Evolutionary conservation across 1,140 invertebrate species (phyloP).

Genomic region (Drepana arcuata): DNA sequence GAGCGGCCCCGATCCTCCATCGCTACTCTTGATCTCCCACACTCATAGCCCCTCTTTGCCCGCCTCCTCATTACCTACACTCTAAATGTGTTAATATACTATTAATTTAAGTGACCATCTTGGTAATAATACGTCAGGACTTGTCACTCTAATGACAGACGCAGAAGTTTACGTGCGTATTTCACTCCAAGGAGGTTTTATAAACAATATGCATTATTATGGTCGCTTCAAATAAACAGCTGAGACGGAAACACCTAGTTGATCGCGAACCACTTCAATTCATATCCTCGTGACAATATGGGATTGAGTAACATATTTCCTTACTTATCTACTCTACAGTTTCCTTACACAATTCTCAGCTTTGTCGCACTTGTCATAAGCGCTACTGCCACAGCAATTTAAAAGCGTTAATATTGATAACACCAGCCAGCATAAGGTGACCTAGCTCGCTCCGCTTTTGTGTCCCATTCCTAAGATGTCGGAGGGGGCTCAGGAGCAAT

Average conservation of each 20-base stretch:
- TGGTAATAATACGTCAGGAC: too few relatives aligned
- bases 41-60: too few relatives aligned
- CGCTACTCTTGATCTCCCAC: too few relatives aligned
- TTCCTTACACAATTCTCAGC: neutral
- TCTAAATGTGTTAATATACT: too few relatives aligned
- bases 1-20: constrained; percentile 1
- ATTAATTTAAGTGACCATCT: constrained; percentile 15
- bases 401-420: constrained; percentile 3
- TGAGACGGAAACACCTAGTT: constrained; percentile 64
- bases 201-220: constrained; percentile 14
- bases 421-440: constrained; percentile 21
- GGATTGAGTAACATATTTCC: constrained; percentile 61
- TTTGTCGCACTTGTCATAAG: neutral
- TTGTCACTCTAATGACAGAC: constrained; percentile 1
- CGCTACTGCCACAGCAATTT: neutral
- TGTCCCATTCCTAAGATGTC: constrained; percentile 5
- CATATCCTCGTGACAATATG: constrained; percentile 62
- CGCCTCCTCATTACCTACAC: too few relatives aligned
- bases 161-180: too few relatives aligned
- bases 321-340: constrained; percentile 34
- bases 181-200: constrained; percentile 10
- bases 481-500: constrained; percentile 23
- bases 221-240: constrained; percentile 33
- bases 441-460: constrained; percentile 15
- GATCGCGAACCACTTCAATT: constrained; percentile 66